Evolutionary conservation across 2,888 invertebrate species (phyloP).

Genomic region (Reticulitermes lucifugus): DNA sequence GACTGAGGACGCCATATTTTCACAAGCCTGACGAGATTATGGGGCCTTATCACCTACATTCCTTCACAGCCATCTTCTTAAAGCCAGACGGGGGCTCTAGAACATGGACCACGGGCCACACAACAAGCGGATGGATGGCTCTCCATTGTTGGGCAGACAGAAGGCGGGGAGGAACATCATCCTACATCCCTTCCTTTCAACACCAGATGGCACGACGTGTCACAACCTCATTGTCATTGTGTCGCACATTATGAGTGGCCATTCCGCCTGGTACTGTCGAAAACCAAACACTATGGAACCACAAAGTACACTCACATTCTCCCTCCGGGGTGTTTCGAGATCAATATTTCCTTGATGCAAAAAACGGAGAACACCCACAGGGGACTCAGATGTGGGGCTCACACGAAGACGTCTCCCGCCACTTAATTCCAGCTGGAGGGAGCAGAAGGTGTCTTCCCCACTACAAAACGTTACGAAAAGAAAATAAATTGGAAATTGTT

Average conservation of each 20-base stretch:
- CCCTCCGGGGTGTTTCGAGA: neutral
- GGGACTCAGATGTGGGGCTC: too few species aligned
- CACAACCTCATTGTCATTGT: slow-evolving; percentile 28
- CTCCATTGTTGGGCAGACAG: neutral
- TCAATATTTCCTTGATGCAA: too few species aligned
- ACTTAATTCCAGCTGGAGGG: too few species aligned
- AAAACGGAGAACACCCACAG: too few species aligned
- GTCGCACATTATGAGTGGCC: slow-evolving; percentile 2
- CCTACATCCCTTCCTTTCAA: slow-evolving; percentile 24
- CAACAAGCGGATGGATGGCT: slow-evolving; percentile 4
- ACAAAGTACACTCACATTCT: neutral
- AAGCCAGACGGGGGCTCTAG: neutral
- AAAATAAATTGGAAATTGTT: too few species aligned
- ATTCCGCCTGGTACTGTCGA: neutral
- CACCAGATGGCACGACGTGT: slow-evolving; percentile 25
- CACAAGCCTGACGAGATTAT: neutral
- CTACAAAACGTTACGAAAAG: too few species aligned
- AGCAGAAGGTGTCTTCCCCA: too few species aligned
- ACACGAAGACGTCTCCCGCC: too few species aligned
- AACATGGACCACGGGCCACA: neutral
- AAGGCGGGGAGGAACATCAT: slow-evolving; percentile 1
- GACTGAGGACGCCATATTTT: neutral
- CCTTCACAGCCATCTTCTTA: neutral
- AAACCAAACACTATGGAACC: neutral
- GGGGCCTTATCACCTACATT: neutral